Evolutionary conservation across 2,888 invertebrate genomes (phyloP).

Genomic region (Aspidapion aeneum): DNA sequence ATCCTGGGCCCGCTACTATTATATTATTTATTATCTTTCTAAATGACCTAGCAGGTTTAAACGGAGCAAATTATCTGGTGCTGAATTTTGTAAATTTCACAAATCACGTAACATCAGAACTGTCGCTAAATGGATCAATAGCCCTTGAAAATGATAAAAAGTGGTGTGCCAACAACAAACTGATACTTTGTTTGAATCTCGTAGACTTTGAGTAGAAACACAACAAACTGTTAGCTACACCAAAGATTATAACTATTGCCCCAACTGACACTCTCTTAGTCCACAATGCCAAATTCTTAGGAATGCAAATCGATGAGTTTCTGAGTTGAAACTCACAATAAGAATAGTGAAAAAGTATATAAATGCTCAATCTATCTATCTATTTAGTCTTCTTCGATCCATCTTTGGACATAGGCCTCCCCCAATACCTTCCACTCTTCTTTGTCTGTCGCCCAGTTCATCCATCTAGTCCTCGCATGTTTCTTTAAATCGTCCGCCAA

Average conservation of each 20-base stretch:
- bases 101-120: neutral
- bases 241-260: neutral
- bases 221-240: neutral
- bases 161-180: neutral
- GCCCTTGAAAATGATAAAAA: neutral
- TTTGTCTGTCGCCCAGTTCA: too few species aligned
- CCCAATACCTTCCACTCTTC: too few species aligned
- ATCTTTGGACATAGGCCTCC: too few species aligned
- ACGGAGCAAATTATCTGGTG: neutral
- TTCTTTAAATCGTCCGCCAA: too few species aligned
- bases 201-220: neutral
- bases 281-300: neutral
- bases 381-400: too few species aligned
- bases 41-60: neutral
- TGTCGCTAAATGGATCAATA: neutral
- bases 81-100: neutral
- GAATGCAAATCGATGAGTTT: too few species aligned
- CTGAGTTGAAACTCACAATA: too few species aligned
- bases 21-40: neutral
- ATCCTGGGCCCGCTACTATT: neutral
- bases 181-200: neutral
- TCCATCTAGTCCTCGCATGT: too few species aligned
- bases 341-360: too few species aligned
- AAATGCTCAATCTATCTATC: too few species aligned
- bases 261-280: neutral